Conservation (phyloP, 2,888 invertebrate genomes). For the Mesorhabditis spiculigera region DNA sequence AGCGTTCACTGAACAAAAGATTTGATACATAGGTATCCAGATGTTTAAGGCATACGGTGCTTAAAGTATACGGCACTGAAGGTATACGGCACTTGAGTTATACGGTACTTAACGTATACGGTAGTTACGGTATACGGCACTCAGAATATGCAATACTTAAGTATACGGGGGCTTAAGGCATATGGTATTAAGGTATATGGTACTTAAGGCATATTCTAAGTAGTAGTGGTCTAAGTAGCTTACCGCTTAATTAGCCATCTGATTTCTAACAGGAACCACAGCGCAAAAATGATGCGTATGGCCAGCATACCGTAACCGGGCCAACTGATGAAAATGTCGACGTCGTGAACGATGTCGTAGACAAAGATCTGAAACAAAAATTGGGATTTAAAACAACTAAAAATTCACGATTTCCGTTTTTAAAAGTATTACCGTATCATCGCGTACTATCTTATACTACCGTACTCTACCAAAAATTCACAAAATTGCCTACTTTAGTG, state of each 20-base stretch:
- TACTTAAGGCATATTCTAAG: no score
- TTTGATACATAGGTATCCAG: neutral
- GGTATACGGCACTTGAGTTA: neutral
- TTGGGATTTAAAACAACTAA: no score
- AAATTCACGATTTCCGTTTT: no score
- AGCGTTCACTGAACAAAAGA: conserved; percentile 68
- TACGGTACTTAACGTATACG: neutral
- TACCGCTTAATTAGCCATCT: conserved; percentile 72
- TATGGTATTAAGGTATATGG: neutral
- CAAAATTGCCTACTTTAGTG: no score
- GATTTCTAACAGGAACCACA: conserved; percentile 78
- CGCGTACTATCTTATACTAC: no score
- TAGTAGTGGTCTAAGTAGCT: neutral
- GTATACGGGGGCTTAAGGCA: conserved; percentile 8
- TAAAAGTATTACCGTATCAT: no score
- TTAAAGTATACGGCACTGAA: neutral
- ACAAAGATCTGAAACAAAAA: conserved; percentile 77
- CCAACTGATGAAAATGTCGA: conserved; percentile 95
- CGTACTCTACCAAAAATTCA: no score
- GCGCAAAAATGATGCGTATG: conserved; percentile 79
- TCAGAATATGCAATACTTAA: neutral
- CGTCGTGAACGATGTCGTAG: conserved; percentile 83
- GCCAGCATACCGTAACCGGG: conserved; percentile 90
- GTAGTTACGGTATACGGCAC: neutral
- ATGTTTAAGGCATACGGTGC: neutral